A percentile compares a stretch with the other conserved stretches of the same genome.
Conservation (phyloP, 2,113 vertebrate genomes). For the Vulpes ferrilata region DNA sequence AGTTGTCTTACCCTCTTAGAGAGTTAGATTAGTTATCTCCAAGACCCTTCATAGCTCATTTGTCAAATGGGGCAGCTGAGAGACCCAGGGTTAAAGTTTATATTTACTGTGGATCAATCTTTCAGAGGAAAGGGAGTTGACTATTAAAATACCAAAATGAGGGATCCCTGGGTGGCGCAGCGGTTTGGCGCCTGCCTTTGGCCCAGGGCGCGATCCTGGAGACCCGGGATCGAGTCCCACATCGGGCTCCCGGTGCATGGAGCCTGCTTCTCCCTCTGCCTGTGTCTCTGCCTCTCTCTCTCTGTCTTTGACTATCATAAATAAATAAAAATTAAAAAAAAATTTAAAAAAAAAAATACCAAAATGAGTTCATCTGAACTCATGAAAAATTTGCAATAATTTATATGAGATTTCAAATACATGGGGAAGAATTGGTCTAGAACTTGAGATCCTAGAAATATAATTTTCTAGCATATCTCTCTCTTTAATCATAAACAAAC, state of each 20-base stretch:
- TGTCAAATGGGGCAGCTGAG: slow-evolving; percentile 65
- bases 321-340: no score
- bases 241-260: no score
- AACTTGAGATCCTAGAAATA: background rate
- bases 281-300: no score
- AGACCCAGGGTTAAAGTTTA: slow-evolving; percentile 44
- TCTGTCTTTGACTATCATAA: no score
- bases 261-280: no score
- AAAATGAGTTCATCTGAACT: slow-evolving; percentile 19
- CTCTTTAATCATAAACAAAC: slow-evolving; percentile 50
- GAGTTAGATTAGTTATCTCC: slow-evolving; percentile 62
- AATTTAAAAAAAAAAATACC: no score
- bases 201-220: no score
- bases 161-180: no score
- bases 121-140: slow-evolving; percentile 46
- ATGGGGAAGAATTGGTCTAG: background rate
- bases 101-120: slow-evolving; percentile 62
- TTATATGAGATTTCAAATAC: slow-evolving; percentile 55
- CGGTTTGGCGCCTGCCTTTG: no score
- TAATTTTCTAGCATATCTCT: background rate
- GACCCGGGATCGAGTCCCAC: no score
- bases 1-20: slow-evolving; percentile 43
- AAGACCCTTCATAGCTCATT: slow-evolving; percentile 55
- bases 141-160: slow-evolving; percentile 58
- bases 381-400: slow-evolving; percentile 22